Conservation (phyloP, 2,113 vertebrate species). For the Eonycteris spelaea region DNA sequence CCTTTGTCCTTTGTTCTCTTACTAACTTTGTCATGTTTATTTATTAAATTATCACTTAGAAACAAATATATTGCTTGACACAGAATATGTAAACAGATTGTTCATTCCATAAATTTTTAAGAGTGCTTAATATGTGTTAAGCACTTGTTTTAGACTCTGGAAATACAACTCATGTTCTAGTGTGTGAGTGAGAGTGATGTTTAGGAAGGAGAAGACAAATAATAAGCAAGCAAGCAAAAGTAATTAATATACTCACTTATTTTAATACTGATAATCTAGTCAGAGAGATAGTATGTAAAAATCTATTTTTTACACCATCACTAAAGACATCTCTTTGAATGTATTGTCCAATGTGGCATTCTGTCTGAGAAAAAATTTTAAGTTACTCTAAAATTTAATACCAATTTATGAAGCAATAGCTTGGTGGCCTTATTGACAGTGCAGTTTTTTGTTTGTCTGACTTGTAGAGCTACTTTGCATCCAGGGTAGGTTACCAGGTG, state of each 20-base stretch:
- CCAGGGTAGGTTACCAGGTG: not conserved
- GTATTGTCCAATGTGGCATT: not conserved
- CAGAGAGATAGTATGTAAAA: not conserved
- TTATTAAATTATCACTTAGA: not conserved
- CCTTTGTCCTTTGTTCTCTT: not conserved
- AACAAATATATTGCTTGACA: not conserved
- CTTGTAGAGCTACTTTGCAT: not conserved
- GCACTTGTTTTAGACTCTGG: not conserved
- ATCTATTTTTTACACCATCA: not conserved
- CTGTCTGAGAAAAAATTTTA: not conserved
- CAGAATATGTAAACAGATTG: not conserved
- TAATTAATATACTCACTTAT: not conserved
- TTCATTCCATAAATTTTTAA: not conserved
- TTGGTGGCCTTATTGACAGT: not conserved
- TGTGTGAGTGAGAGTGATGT: not conserved
- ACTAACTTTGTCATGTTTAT: not conserved
- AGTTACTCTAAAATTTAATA: not conserved
- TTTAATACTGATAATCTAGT: not conserved
- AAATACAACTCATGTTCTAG: not conserved
- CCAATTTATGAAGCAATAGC: not conserved
- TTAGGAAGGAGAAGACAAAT: not conserved
- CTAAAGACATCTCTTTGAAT: not conserved
- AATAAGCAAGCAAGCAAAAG: not conserved
- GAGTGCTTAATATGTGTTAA: not conserved
- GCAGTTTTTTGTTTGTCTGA: not conserved